These are phyloP conservation scores for Recurvirostra avosetta DNA, from an alignment of 2,113 vertebrate species.

Conservation along the genomic window DNA sequence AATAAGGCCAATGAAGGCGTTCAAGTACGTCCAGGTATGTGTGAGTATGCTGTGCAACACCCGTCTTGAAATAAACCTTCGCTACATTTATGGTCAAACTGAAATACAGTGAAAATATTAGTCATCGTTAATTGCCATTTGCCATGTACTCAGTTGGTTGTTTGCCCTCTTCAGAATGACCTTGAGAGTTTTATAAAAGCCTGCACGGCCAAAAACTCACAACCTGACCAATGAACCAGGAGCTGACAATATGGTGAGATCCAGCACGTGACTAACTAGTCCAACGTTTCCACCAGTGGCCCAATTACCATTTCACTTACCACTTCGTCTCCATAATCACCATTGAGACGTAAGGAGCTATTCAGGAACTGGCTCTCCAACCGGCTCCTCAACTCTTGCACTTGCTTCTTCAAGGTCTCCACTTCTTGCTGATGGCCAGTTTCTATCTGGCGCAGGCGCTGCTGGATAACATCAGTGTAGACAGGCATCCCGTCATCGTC, in stretches of 20 bases:
- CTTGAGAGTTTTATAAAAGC: background rate
- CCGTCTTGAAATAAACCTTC: background rate
- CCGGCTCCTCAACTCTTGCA: constrained; percentile 92
- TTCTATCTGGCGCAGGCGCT: constrained; percentile 94
- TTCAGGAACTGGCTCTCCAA: constrained; percentile 88
- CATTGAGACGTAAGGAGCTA: constrained; percentile 82
- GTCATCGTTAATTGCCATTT: background rate
- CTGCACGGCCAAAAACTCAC: background rate
- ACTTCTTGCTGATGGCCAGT: constrained; percentile 93
- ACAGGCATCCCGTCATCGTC: constrained; percentile 92
- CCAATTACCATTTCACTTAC: constrained; percentile 71
- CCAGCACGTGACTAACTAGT: background rate
- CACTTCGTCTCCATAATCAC: constrained; percentile 90
- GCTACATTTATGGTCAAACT: background rate
- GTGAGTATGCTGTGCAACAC: background rate
- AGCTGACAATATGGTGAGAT: background rate
- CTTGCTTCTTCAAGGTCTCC: constrained; percentile 93
- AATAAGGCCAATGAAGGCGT: background rate
- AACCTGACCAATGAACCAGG: background rate
- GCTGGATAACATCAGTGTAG: constrained; percentile 89
- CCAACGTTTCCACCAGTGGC: background rate
- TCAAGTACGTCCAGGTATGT: background rate
- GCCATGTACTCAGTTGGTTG: accelerated
- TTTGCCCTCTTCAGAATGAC: background rate
- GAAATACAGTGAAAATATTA: background rate